Evolutionary conservation across 1,140 invertebrate genomes (phyloP).

Genomic region (Dendrolimus punctatus): DNA sequence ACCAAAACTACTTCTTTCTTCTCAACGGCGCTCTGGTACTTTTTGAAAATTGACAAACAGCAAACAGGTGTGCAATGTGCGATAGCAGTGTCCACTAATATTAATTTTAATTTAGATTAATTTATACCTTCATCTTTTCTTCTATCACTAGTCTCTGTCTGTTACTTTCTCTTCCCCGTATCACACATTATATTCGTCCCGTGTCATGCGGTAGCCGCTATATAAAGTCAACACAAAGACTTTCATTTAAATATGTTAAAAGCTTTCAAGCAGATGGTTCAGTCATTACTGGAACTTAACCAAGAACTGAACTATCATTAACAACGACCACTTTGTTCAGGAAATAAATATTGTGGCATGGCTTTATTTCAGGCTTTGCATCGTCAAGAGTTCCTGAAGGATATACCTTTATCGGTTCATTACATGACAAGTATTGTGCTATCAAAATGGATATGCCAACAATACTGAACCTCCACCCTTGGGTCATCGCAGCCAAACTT

Average conservation of each 20-base stretch:
- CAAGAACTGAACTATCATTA: not conserved
- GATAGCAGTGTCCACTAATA: too few relatives aligned
- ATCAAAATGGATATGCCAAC: constrained; percentile 20
- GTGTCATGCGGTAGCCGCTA: not conserved
- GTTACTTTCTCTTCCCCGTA: not conserved
- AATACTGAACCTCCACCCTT: constrained; percentile 34
- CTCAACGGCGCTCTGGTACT: not conserved
- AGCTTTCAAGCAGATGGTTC: too few relatives aligned
- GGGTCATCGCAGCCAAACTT: constrained; percentile 36
- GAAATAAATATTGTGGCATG: not conserved
- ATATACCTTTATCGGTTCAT: constrained; percentile 13
- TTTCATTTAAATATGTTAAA: not conserved
- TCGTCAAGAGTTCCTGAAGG: constrained; percentile 16
- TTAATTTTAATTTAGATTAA: too few relatives aligned
- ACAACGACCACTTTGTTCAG: not conserved
- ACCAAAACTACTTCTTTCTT: not conserved
- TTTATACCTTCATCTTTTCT: too few relatives aligned
- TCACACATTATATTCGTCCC: not conserved
- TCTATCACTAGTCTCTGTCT: too few relatives aligned
- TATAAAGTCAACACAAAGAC: not conserved
- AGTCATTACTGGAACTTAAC: not conserved
- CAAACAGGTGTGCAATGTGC: too few relatives aligned
- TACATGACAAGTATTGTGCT: constrained; percentile 18
- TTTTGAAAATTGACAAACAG: too few relatives aligned
- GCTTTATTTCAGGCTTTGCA: constrained; percentile 31